Base-by-base conservation (phyloP, 2,888 invertebrate species). In the Drosophila macrospina region DNA sequence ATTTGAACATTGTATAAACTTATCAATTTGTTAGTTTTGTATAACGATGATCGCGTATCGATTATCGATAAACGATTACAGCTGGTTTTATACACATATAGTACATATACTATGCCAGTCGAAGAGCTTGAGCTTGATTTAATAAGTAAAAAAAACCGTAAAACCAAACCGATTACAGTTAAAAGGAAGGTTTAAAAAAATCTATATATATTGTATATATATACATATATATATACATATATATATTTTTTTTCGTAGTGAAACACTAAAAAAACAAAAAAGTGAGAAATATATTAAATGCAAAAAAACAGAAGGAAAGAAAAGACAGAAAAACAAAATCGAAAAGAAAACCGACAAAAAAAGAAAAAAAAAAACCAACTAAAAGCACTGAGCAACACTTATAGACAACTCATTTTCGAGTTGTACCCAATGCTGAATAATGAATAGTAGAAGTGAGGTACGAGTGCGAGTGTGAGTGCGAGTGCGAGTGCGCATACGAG, bases 371-470 rank as follows among this genome's bases (percentile, higher is more conserved):
- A 64, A 74, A 63, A 62, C 42, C 36, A 78, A 78, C 74, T 74
- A 74, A 78, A 78, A 74, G 78, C 78, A 78, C 75, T 79, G 76
- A 79, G 67, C 62, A 75, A 74, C 70, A 64, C 48, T 78, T 63
- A 56, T 39, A 78, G 64, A n/a, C 69, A 70, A 85, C 83, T 83
- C 85, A 72, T 83, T 85, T 87, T 85, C 68, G 85, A 85, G 87
- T 87, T 78, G 75, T 54, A 52, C 70, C 48, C 62, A 71, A 82
- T 80, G 82, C 82, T 81, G 80, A 81, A 81, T 70, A 80, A 51
- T 39, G 67, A 67, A 77, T 72, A 77, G 42, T 72, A 77, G 42
- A 72, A 77, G 73, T 54, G 41, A 54, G 41, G 16, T 28, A 66
- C 56, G 63, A 74, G 63, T 64, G 63, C 20, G 20, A 20, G 20